phyloP scores from a whole-genome alignment of 2,888 invertebrate species.

The Seira ritae region DNA sequence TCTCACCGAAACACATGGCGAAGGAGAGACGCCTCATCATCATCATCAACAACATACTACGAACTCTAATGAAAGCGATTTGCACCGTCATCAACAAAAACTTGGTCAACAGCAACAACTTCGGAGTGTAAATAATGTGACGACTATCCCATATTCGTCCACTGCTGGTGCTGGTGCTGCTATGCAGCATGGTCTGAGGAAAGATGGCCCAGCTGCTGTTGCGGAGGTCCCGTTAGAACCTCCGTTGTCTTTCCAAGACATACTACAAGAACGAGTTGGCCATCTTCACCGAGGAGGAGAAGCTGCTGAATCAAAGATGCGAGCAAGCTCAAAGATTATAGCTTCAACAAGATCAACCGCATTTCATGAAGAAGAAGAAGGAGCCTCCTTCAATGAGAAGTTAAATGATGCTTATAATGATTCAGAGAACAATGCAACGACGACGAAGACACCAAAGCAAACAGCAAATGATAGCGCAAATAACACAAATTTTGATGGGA shows the following conservation, averaged over 20 bases:
- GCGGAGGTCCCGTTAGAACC: constrained; percentile 72
- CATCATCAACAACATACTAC: constrained; percentile 15
- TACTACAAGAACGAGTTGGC: constrained; percentile 57
- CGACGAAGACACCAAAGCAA: neutral
- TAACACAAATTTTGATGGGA: neutral
- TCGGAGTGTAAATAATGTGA: constrained; percentile 62
- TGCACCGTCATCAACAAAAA: constrained; percentile 52
- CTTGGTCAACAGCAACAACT: constrained; percentile 52
- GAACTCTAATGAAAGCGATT: constrained; percentile 34
- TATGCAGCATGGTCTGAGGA: constrained; percentile 13
- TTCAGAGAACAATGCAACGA: constrained; percentile 12
- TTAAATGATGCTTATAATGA: constrained; percentile 49
- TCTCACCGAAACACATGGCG: constrained; percentile 15
- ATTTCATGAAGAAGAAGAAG: constrained; percentile 19
- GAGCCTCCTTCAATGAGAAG: constrained; percentile 27
- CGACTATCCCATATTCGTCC: constrained; percentile 66
- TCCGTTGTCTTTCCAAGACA: constrained; percentile 73
- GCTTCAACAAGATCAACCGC: neutral
- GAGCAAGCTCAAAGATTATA: constrained; percentile 26
- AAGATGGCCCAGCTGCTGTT: constrained; percentile 43
- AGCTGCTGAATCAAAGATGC: constrained; percentile 35
- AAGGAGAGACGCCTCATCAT: constrained; percentile 16
- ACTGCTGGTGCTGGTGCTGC: too few relatives aligned
- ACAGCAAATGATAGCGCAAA: neutral
- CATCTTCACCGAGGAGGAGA: constrained; percentile 25